Evolutionary conservation across 2,113 vertebrate genomes (phyloP).

Genomic region (Atherinomorus stipes): DNA sequence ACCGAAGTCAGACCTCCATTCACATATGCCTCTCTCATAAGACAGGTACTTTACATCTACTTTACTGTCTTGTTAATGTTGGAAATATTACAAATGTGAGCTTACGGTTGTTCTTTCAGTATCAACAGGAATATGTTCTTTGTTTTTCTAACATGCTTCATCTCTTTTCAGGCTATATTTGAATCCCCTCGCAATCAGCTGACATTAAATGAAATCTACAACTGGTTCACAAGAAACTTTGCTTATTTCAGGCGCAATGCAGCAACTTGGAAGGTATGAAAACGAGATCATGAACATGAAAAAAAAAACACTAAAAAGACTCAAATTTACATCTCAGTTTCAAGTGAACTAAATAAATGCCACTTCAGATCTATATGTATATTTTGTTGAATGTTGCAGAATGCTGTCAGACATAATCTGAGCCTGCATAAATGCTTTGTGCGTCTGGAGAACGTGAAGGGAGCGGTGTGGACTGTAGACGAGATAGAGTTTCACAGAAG

Average conservation of each 20-base stretch:
- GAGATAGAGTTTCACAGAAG: conserved; percentile 99
- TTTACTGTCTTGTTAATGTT: too few relatives aligned
- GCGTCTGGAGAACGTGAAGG: conserved; percentile 84
- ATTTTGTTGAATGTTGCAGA: conserved; percentile 60
- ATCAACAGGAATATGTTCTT: background rate
- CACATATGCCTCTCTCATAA: conserved; percentile 98
- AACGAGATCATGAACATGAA: background rate
- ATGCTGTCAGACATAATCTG: conserved; percentile 85
- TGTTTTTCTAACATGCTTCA: conserved; percentile 21
- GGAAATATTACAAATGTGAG: background rate
- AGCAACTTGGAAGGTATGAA: conserved; percentile 96
- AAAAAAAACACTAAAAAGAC: background rate
- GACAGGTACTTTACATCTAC: conserved; percentile 87
- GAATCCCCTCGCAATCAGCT: conserved; percentile 98
- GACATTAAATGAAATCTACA: conserved; percentile 99
- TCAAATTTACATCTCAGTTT: too few relatives aligned
- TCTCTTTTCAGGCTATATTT: conserved; percentile 91
- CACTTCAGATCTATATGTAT: too few relatives aligned
- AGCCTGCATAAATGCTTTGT: conserved; percentile 87
- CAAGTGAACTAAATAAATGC: too few relatives aligned
- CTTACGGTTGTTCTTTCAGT: background rate
- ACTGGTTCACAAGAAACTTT: conserved; percentile 99
- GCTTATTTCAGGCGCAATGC: conserved; percentile 99
- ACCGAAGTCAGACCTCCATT: conserved; percentile 98
- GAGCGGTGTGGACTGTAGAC: conserved; percentile 94